Conservation (phyloP, 2,888 invertebrate genomes). For the Apamea epomidion region DNA sequence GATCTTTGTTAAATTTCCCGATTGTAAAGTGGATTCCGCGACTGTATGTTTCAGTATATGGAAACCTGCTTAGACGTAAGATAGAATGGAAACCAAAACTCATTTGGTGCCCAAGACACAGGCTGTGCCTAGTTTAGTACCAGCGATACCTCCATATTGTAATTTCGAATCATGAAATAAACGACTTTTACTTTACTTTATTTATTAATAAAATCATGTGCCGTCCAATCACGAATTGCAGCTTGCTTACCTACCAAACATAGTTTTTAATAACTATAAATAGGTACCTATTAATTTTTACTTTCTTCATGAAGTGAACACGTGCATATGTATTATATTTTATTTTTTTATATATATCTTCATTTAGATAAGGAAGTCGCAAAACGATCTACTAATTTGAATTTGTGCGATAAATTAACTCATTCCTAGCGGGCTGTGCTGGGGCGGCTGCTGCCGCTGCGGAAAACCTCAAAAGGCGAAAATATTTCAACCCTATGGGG, state of each 20-base stretch:
- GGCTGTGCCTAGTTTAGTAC: not conserved
- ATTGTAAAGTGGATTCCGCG: not conserved
- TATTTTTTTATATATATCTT: no score
- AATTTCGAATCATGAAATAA: not conserved
- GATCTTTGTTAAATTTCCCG: conserved; percentile 27
- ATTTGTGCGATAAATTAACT: not conserved
- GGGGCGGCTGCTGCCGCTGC: not conserved
- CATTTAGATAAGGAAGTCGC: not conserved
- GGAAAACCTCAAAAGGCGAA: no score
- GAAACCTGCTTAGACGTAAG: not conserved
- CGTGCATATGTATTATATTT: no score
- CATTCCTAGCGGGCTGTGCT: not conserved
- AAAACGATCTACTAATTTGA: not conserved
- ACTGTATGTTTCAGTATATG: not conserved
- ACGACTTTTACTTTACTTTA: not conserved
- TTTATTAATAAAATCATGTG: not conserved
- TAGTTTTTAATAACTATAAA: not conserved
- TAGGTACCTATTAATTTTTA: not conserved
- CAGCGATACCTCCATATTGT: not conserved
- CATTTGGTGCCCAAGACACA: not conserved
- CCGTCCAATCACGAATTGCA: not conserved
- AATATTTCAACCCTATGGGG: not conserved
- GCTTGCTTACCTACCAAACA: not conserved
- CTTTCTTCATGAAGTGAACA: not conserved
- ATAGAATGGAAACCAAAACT: not conserved